Evolutionary conservation across 2,113 vertebrate genomes (phyloP).

Genomic region (Aleadryas rufinucha): DNA sequence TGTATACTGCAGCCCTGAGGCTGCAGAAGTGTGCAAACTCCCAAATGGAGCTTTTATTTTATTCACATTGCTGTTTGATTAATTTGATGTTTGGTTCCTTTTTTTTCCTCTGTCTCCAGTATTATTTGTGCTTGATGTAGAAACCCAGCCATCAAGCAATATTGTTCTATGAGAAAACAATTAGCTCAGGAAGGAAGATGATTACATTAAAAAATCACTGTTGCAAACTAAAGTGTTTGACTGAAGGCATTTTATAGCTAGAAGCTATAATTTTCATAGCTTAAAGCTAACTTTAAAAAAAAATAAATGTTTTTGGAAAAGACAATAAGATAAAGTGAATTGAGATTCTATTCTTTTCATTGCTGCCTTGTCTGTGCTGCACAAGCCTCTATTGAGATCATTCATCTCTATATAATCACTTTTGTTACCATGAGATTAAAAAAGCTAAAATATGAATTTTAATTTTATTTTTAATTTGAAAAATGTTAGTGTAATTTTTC

Average conservation of each 20-base stretch:
- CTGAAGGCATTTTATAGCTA: background rate
- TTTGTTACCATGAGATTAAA: background rate
- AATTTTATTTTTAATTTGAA: background rate
- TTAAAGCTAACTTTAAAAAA: background rate
- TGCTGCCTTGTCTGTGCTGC: background rate
- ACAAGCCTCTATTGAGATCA: background rate
- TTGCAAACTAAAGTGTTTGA: background rate
- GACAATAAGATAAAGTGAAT: background rate
- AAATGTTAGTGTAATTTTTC: background rate
- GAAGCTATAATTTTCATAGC: background rate
- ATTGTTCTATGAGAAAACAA: background rate
- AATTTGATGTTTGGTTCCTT: background rate
- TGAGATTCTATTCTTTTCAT: background rate
- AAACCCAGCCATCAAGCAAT: background rate
- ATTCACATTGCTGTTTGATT: background rate
- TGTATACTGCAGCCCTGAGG: background rate
- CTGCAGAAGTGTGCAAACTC: constrained; percentile 15
- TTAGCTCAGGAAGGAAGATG: background rate
- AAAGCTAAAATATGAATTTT: background rate
- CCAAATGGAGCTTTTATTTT: background rate
- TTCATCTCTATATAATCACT: background rate
- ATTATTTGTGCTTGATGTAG: background rate
- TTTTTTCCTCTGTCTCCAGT: background rate
- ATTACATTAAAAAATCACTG: background rate
- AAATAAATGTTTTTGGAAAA: background rate